Evolutionary conservation across 2,797 vertebrate genomes (phyloP).

Genomic region (Molossus molossus): DNA sequence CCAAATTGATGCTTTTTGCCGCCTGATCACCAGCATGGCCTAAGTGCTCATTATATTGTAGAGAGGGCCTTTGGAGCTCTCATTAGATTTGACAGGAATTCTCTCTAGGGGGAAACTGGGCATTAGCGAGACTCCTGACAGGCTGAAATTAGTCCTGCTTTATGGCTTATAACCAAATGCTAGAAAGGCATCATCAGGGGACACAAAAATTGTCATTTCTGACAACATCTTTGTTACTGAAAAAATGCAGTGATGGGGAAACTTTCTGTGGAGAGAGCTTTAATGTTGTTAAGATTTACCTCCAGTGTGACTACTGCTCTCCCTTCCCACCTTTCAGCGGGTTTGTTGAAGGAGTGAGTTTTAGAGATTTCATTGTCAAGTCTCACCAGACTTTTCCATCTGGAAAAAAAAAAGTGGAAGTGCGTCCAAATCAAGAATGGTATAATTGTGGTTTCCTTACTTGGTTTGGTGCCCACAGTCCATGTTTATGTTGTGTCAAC

Average conservation of each 20-base stretch:
- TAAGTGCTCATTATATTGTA: constrained; percentile 96
- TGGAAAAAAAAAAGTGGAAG: constrained; percentile 71
- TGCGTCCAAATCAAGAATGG: constrained; percentile 69
- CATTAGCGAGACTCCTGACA: constrained; percentile 93
- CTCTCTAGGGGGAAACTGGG: constrained; percentile 93
- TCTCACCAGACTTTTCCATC: constrained; percentile 8
- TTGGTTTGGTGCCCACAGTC: constrained; percentile 61
- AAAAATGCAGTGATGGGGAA: constrained; percentile 87
- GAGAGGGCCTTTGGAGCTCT: constrained; percentile 93
- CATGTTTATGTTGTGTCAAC: constrained; percentile 76
- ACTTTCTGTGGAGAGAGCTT: constrained; percentile 85
- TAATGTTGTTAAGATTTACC: constrained; percentile 84
- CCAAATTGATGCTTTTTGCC: constrained; percentile 94
- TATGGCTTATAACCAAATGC: constrained; percentile 94
- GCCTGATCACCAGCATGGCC: constrained; percentile 93
- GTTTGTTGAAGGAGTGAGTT: constrained; percentile 61
- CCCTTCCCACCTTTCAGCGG: constrained; percentile 62
- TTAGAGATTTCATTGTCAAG: constrained; percentile 67
- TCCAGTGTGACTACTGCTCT: constrained; percentile 72
- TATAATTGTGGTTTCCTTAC: constrained; percentile 79
- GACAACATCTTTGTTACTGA: constrained; percentile 93
- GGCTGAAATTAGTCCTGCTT: constrained; percentile 94
- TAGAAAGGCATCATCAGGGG: constrained; percentile 93
- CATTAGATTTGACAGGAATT: constrained; percentile 94
- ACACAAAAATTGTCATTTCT: constrained; percentile 93